A percentile compares a stretch with the other conserved stretches of the same genome.
Evolutionary conservation across 2,888 invertebrate species (phyloP).

Genomic region (Campopleginae sp.): DNA sequence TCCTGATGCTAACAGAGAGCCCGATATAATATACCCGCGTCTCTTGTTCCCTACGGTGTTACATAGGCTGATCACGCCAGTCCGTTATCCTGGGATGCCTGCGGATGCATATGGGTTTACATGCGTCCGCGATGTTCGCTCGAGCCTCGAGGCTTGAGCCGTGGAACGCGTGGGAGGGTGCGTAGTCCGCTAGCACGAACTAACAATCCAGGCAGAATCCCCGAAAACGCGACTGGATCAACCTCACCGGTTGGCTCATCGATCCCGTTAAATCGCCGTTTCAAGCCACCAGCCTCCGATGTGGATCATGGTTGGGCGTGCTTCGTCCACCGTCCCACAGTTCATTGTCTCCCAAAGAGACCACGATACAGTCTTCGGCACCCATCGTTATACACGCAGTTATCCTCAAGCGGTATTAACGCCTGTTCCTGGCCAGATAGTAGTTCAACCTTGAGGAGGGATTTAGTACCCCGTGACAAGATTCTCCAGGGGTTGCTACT

Average conservation of each 20-base stretch:
- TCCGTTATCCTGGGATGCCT: constrained; percentile 42
- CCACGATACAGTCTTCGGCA: background rate
- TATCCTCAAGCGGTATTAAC: constrained; percentile 69
- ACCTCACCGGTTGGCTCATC: constrained; percentile 40
- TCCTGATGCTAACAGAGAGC: background rate
- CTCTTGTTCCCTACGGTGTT: constrained; percentile 35
- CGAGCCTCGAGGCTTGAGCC: constrained; percentile 27
- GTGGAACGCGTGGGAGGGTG: constrained; percentile 1
- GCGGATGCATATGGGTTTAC: constrained; percentile 58
- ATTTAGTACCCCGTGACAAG: constrained; percentile 63
- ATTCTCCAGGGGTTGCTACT: constrained; percentile 4
- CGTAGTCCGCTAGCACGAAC: background rate
- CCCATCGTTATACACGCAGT: constrained; percentile 64
- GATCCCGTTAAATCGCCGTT: constrained; percentile 56
- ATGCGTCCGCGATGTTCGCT: constrained; percentile 56
- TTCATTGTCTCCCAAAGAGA: constrained; percentile 36
- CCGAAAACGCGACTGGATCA: constrained; percentile 51
- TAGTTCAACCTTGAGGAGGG: constrained; percentile 34
- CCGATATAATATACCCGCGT: constrained; percentile 24
- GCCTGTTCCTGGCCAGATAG: constrained; percentile 69
- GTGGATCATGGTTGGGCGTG: constrained; percentile 44
- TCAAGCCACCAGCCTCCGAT: constrained; percentile 19
- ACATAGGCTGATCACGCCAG: constrained; percentile 56
- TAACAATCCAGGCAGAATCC: constrained; percentile 46
- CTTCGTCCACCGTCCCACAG: constrained; percentile 40